Evolutionary conservation across 2,113 vertebrate species (phyloP).

Genomic region (Orcinus orca): DNA sequence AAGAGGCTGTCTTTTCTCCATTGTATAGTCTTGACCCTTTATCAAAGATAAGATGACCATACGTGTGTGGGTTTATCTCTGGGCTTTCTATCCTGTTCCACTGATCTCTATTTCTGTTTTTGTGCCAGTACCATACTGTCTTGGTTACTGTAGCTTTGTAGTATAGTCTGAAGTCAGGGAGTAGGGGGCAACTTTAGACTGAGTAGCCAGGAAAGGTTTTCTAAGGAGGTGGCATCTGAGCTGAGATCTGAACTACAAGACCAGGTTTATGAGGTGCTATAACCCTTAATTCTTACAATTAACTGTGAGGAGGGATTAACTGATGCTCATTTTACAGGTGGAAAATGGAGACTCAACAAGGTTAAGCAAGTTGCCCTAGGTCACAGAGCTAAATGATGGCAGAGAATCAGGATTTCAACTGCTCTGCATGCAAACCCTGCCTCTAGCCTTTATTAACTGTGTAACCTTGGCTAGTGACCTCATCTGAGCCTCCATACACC

Average conservation of each 20-base stretch:
- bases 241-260: conserved; percentile 8
- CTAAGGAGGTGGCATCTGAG: not conserved
- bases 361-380: not conserved
- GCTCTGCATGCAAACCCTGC: conserved; percentile 4
- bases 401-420: not conserved
- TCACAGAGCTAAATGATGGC: not conserved
- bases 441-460: not conserved
- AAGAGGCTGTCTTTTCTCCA: too few species aligned
- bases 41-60: too few species aligned
- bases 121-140: too few species aligned
- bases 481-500: not conserved
- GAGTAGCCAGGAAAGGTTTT: not conserved
- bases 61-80: too few species aligned
- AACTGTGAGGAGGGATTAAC: not conserved
- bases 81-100: too few species aligned
- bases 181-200: not conserved
- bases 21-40: too few species aligned
- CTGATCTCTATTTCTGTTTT: too few species aligned
- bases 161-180: too few species aligned
- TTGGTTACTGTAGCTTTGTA: too few species aligned
- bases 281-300: conserved; percentile 36
- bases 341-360: not conserved
- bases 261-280: not conserved
- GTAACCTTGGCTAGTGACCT: not conserved
- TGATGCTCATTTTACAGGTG: conserved; percentile 14